Base-by-base conservation (phyloP, 2,797 vertebrate species). In the Emydoidea blandingii region DNA sequence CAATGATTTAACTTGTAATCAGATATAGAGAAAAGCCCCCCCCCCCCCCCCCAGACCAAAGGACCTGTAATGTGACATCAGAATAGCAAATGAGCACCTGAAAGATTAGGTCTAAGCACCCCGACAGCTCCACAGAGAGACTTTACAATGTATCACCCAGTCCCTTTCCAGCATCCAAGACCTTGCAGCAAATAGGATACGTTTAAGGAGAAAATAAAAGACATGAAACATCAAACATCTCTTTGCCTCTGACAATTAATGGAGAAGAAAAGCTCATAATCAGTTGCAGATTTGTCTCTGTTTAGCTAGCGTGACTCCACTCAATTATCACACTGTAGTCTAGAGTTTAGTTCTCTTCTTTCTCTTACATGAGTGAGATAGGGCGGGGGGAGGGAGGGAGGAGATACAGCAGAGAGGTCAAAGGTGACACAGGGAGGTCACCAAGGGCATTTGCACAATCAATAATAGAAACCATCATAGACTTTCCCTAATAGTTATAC, bases 161-260 rank as follows among this genome's bases (percentile, higher is more conserved):
- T 85, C 85, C 65, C 0, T 92, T 96, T 96, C 88, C 95, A 92
- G 81, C 59, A 86, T 68, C 81, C 93, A 92, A 91, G 91, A 93
- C 91, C 2, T 62, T 91, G 92, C 90, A 93, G 89, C 92, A 87
- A 90, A 89, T 79, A 80, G 68, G 93, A 91, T 5, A 44, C 50
- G 16, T 93, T 97, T 94, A 96, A 93, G 85, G 76, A 97, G 49
- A 96, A 96, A 65, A 65, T 16, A 44, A 44, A 88, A 78, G 52
- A 88, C 92, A 79, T 95, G 88, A 89, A 93, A 97, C 87, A 95
- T 97, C 95, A 97, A 97, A 97, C 92, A 10, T 49, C 57, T 76
- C 92, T 96, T 94, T 96, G 95, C 96, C 97, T 97, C 96, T 97
- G 95, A 97, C 85, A 94, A 97, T 97, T 98, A 97, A 96, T 92